Evolutionary conservation across 2,888 invertebrate species (phyloP).

Genomic region (Tipula vernalis): DNA sequence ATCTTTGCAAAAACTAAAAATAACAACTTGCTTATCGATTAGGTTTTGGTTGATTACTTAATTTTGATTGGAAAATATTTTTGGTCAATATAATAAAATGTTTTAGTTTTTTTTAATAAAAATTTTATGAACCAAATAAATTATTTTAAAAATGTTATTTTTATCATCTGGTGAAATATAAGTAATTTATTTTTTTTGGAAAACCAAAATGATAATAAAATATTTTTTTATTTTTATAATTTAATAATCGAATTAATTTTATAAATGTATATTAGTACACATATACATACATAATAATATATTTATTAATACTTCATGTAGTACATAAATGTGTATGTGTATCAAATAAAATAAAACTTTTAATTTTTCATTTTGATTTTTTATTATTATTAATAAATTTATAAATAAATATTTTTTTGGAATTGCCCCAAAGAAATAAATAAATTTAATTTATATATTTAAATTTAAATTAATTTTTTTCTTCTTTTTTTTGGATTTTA

Average conservation of each 20-base stretch:
- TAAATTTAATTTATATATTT: neutral
- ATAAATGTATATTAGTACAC: neutral
- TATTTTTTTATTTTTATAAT: neutral
- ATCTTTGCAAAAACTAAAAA: neutral
- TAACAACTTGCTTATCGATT: neutral
- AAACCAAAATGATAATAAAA: neutral
- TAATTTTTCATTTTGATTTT: neutral
- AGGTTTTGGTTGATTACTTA: neutral
- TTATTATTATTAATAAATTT: neutral
- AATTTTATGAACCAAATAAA: neutral
- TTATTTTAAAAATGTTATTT: neutral
- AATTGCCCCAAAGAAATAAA: neutral
- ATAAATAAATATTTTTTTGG: constrained; percentile 1
- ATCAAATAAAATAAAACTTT: neutral
- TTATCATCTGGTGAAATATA: neutral
- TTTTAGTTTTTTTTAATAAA: neutral
- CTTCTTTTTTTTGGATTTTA: neutral
- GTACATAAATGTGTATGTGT: neutral
- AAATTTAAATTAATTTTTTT: neutral
- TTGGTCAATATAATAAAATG: neutral
- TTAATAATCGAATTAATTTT: neutral
- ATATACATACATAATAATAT: neutral
- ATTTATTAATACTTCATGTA: neutral
- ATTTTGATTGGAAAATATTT: neutral
- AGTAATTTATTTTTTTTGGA: neutral